These are phyloP conservation scores for Oligia latruncula DNA, from an alignment of 2,888 invertebrate species.

Conservation along the genomic window DNA sequence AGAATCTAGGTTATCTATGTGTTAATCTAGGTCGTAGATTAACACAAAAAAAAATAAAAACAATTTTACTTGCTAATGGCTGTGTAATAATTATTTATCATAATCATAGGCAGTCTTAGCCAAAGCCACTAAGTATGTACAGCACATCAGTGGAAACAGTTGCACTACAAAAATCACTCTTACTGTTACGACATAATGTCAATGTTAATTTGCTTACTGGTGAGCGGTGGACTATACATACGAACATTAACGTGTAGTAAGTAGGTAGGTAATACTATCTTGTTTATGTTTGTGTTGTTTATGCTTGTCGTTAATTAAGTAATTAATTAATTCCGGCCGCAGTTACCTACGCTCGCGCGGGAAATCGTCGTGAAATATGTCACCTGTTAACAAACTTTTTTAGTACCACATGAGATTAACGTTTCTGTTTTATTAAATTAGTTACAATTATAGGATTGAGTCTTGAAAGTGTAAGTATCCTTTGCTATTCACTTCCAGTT, in stretches of 20 bases:
- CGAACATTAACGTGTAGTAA: constrained; percentile 9
- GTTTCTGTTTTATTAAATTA: constrained; percentile 5
- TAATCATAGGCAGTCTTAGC: background rate
- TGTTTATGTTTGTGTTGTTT: constrained; percentile 39
- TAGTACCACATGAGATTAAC: background rate
- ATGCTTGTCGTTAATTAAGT: constrained; percentile 39
- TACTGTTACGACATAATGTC: background rate
- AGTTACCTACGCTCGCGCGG: constrained; percentile 9
- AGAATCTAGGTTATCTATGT: no score
- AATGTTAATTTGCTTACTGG: no score
- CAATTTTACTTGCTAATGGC: constrained; percentile 35
- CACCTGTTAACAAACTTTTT: constrained; percentile 19
- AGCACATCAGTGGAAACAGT: background rate
- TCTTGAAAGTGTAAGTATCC: background rate
- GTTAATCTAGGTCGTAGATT: no score
- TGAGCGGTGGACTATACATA: background rate
- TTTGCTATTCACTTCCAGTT: background rate
- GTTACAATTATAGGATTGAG: background rate
- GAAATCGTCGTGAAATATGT: constrained; percentile 14
- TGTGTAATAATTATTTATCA: background rate
- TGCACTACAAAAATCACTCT: background rate
- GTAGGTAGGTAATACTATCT: constrained; percentile 9
- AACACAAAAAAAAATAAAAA: background rate
- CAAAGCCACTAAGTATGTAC: constrained; percentile 9
- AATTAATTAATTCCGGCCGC: constrained; percentile 36